Percentiles rank a stretch among this genome's conserved stretches.
phyloP scores from a whole-genome alignment of 2,888 invertebrate genomes.

The Nebria salina region DNA sequence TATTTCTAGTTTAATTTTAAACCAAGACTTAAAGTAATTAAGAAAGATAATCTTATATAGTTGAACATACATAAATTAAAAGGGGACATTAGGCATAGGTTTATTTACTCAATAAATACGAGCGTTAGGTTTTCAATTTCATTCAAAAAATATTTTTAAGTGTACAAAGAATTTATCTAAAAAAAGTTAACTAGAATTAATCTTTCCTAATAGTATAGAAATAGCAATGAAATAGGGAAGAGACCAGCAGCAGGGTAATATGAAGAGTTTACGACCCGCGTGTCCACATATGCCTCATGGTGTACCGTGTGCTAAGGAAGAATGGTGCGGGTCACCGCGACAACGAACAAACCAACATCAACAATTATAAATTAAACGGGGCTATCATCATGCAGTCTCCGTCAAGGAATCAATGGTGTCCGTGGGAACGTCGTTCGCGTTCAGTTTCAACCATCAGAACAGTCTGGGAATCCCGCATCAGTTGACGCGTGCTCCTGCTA shows the following conservation, averaged over 20 bases:
- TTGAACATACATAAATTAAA: too few relatives aligned
- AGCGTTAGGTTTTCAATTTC: too few relatives aligned
- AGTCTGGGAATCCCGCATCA: slow-evolving; percentile 42
- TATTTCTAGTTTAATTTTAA: too few relatives aligned
- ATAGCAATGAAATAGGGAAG: background rate
- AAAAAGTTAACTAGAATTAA: too few relatives aligned
- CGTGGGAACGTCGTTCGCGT: slow-evolving; percentile 33
- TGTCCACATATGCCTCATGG: slow-evolving; percentile 30
- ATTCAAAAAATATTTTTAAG: too few relatives aligned
- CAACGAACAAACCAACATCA: slow-evolving; percentile 11
- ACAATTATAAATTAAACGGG: slow-evolving; percentile 18
- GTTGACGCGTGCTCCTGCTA: slow-evolving; percentile 33
- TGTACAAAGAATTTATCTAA: too few relatives aligned
- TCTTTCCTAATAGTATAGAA: background rate
- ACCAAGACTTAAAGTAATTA: too few relatives aligned
- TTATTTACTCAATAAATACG: too few relatives aligned
- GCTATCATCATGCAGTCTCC: slow-evolving; percentile 25
- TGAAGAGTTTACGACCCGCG: slow-evolving; percentile 25
- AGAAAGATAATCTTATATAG: too few relatives aligned
- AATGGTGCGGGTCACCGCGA: slow-evolving; percentile 24
- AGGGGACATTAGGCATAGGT: too few relatives aligned
- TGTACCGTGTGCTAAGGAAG: slow-evolving; percentile 8
- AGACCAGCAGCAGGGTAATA: background rate
- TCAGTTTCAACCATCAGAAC: background rate
- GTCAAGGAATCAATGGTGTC: slow-evolving; percentile 24